These are phyloP conservation scores for Hyperoplus lanceolatus DNA, from an alignment of 2,797 vertebrate species.

Conservation along the genomic window DNA sequence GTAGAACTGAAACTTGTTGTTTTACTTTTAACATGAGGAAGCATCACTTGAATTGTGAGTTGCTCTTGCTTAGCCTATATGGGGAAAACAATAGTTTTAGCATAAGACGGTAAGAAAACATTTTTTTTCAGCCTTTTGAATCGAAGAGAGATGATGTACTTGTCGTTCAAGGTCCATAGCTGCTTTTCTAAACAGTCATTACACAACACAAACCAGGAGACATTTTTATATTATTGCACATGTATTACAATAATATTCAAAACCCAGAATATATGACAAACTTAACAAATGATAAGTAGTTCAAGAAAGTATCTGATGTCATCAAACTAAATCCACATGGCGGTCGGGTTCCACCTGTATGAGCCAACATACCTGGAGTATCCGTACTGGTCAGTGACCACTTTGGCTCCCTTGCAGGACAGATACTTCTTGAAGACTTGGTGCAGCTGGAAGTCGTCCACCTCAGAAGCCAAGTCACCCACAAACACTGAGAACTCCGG, in stretches of 20 bases:
- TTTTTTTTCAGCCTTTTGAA: constrained; percentile 72
- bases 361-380: constrained; percentile 89
- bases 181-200: constrained; percentile 55
- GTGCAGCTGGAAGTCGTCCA: constrained; percentile 93
- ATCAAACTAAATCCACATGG: background rate
- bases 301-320: background rate
- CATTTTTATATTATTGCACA: constrained; percentile 29
- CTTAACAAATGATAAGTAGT: background rate
- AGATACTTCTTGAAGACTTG: constrained; percentile 94
- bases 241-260: constrained; percentile 30
- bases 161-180: constrained; percentile 67
- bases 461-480: constrained; percentile 93
- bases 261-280: constrained; percentile 3
- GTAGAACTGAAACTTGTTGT: constrained; percentile 91
- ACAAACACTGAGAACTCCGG: constrained; percentile 95
- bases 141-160: constrained; percentile 72
- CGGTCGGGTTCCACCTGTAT: background rate
- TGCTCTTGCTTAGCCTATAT: constrained; percentile 92
- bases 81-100: constrained; percentile 92
- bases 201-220: constrained; percentile 54
- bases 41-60: constrained; percentile 92
- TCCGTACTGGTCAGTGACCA: constrained; percentile 92
- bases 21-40: constrained; percentile 93
- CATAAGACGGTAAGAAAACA: constrained; percentile 81
- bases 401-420: constrained; percentile 94